Conservation (phyloP, 1,140 invertebrate genomes). For the Xylocopa sonorina region DNA sequence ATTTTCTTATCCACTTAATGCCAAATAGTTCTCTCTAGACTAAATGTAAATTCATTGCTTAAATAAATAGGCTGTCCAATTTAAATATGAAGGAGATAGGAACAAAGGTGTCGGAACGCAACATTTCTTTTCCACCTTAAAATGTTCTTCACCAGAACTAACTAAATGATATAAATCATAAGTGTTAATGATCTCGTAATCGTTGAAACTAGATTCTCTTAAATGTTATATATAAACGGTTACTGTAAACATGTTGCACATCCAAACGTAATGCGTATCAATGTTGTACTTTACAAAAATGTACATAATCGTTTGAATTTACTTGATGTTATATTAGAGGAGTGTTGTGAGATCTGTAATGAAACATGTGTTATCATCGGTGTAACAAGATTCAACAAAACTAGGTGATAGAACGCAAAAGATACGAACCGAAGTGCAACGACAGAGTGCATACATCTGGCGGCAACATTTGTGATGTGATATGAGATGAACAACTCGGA, state of each 20-base stretch:
- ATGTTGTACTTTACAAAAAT: neutral
- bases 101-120: neutral
- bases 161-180: neutral
- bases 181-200: neutral
- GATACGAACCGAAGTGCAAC: constrained; percentile 60
- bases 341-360: constrained; percentile 62
- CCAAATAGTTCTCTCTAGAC: neutral
- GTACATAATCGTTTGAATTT: neutral
- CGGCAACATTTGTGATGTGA: constrained; percentile 69
- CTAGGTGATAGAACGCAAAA: constrained; percentile 35
- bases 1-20: neutral
- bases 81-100: neutral
- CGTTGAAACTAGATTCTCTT: neutral
- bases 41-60: neutral
- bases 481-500: constrained; percentile 72
- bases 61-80: neutral
- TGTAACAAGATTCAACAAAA: constrained; percentile 44
- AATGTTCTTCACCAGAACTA: too few relatives aligned
- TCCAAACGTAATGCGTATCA: neutral
- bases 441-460: constrained; percentile 60
- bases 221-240: neutral
- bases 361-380: constrained; percentile 52
- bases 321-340: constrained; percentile 22
- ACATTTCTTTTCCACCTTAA: neutral
- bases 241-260: neutral